Conservation (phyloP, 2,888 invertebrate genomes). For the Lasioglossum morio region DNA sequence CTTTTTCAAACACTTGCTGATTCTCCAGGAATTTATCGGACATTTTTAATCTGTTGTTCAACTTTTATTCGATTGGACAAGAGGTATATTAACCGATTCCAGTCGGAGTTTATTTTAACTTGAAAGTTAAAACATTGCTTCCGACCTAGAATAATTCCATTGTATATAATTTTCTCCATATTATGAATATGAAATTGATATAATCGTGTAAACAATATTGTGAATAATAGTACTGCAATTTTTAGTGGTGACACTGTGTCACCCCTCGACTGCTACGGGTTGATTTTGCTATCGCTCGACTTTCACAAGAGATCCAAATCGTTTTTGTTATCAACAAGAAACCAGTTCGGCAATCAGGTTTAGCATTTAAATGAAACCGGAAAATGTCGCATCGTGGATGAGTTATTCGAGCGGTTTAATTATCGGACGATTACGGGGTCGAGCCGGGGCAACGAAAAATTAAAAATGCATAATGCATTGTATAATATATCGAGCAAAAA, state of each 20-base stretch:
- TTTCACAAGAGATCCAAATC: not conserved
- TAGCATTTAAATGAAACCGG: not conserved
- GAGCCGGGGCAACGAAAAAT: not conserved
- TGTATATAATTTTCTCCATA: no score
- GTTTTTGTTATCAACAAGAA: not conserved
- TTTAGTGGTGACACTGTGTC: no score
- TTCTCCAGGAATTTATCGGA: not conserved
- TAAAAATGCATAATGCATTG: not conserved
- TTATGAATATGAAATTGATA: no score
- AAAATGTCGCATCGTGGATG: not conserved
- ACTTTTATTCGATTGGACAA: no score
- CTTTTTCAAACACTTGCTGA: not conserved
- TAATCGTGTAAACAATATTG: no score
- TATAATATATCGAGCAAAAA: constrained; percentile 4
- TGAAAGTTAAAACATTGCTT: no score
- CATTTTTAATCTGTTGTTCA: not conserved
- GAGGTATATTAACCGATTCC: no score
- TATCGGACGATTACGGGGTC: not conserved
- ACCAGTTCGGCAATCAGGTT: not conserved
- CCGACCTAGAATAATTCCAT: no score
- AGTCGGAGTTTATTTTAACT: no score
- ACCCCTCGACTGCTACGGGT: no score
- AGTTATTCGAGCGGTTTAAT: not conserved
- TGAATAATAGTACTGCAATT: no score
- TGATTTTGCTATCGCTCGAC: not conserved